Evolutionary conservation across 1,140 invertebrate genomes (phyloP).

Genomic region (Andricus grossulariae): DNA sequence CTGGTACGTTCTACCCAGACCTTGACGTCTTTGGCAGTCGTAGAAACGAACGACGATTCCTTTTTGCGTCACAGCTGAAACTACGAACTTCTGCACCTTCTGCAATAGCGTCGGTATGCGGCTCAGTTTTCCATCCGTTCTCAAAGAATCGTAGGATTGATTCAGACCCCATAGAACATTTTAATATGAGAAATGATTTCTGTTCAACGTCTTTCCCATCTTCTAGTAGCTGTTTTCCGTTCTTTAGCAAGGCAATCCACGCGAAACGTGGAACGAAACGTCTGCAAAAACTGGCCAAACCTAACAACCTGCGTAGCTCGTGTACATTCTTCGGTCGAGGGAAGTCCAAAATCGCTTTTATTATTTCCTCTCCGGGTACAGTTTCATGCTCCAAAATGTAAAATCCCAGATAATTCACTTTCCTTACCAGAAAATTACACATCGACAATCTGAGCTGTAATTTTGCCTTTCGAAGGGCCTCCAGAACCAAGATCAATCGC

Average conservation of each 20-base stretch:
- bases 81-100: neutral
- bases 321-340: constrained; percentile 38
- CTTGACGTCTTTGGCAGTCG: neutral
- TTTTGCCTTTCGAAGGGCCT: constrained; percentile 37
- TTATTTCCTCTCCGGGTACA: constrained; percentile 54
- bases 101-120: neutral
- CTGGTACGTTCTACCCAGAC: neutral
- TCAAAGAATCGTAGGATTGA: neutral
- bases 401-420: constrained; percentile 50
- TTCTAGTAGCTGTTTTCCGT: constrained; percentile 36
- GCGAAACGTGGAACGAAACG: constrained; percentile 62
- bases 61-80: neutral
- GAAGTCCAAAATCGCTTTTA: constrained; percentile 53
- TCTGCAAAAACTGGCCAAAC: constrained; percentile 58
- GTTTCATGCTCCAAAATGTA: constrained; percentile 49
- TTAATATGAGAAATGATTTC: neutral
- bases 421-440: no score
- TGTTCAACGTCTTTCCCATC: neutral
- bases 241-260: constrained; percentile 58
- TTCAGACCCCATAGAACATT: neutral
- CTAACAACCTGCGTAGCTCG: constrained; percentile 62
- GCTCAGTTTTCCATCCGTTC: neutral
- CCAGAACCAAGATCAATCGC: constrained; percentile 48
- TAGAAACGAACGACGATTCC: neutral
- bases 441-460: constrained; percentile 47